Base-by-base conservation (phyloP, 37 sponge, comb jelly and placozoan species). In the Dysidea cf. avara region DNA sequence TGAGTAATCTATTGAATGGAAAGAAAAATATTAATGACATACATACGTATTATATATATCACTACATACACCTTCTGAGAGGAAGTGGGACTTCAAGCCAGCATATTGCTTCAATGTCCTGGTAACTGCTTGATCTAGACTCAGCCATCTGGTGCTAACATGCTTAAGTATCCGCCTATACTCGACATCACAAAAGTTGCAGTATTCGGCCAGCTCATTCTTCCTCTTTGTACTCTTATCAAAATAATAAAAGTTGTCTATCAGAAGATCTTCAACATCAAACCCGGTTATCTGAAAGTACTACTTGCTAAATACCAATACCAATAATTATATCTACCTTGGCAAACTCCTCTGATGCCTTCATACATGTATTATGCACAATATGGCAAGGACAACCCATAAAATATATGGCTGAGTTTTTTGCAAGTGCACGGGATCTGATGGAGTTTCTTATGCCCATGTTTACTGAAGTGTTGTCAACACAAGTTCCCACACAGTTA, bases 221-320 rank as follows among this genome's bases (percentile, higher is more conserved):
- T 80, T 80, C 16, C 71, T 62, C 32, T 80, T 80, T 13, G 81
- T n/a, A n/a, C n/a, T n/a, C n/a, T n/a, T n/a, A n/a, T n/a, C n/a
- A n/a, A n/a, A n/a, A n/a, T n/a, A n/a, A 54, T 80, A 80, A 36
- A 28, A 69, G n/a, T 66, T 9, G 66, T 81, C 82, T 17, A 81
- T 34, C 38, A 34, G 54, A 31, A 81, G n/a, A 72, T 80, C 72
- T 80, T 80, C 81, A 34, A 80, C 72, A 51, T 80, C 72, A 80
- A 80, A 80, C 28, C 54, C 54, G 25, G 54, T 17, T 9, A 21
- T 53, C 39, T 32, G 24, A 30, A 21, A 50, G 37, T 29, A 80
- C 28, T 21, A 43, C 72, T 22, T 60, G 54, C 28, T 63, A 57
- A n/a, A n/a, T n/a, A n/a, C n/a, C n/a, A n/a, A 49, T 13, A 16